Base-by-base conservation (phyloP, 2,113 vertebrate species). In the Panthera tigris region DNA sequence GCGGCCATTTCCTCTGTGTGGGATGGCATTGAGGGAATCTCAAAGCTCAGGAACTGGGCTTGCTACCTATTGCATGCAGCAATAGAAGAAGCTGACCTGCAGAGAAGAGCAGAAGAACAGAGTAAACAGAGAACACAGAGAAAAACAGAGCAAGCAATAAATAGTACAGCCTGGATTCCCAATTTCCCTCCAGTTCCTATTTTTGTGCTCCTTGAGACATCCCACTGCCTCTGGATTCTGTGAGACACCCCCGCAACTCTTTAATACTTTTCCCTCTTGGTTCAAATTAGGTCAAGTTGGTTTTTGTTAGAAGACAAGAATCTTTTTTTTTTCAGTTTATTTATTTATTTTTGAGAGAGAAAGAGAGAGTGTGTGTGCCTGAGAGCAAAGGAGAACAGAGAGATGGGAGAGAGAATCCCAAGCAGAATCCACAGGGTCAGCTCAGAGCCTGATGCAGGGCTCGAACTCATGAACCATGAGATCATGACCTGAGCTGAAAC, bases 281-380 rank as follows among this genome's bases (percentile, higher is more conserved):
- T 91, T 97, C 89, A 91, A 97, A 97, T 29, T 63, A 85, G 84
- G 96, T 85, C 96, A 97, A 90, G 87, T 87, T 84, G 57, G 19
- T 80, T 96, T 98, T 97, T 63, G 48, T 45, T 36, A 82, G 76
- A 92, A 97, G 73, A 96, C 76, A 27, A 86, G 21, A 61, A 21
- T 61, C 57, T 61, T 61, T 61, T 61, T 61, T 61, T 61, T 14
- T 14, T 14, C 50, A 50, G 50, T 61, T 61, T 23, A 61, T 61
- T 61, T 61, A 61, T 61, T 61, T 61, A 61, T 23, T 61, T 61
- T 23, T 61, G 57, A 61, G 57, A 61, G 57, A 61, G 57, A 23
- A 8, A 7, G 55, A 61, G 57, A 55, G 15, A 55, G 52, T 16
- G 52, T 16, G 15, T 16, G 16, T 21, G 57, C 57, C 21, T 23